A percentile compares a stretch with the other conserved stretches of the same genome.
These are phyloP conservation scores for Charina bottae DNA, from an alignment of 2,113 vertebrate genomes.

Conservation along the genomic window DNA sequence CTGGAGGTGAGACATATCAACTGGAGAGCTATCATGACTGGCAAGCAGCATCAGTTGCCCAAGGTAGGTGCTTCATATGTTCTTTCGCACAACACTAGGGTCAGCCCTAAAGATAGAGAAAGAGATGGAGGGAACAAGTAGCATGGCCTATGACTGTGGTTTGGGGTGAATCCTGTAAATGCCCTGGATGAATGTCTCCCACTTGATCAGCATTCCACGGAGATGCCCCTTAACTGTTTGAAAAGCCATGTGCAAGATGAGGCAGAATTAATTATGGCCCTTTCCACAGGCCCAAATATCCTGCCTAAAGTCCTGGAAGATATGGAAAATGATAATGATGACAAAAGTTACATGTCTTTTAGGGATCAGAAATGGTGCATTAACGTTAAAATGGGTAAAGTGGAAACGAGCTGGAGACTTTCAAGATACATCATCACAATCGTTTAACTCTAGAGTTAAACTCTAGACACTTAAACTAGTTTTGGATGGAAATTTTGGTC, in stretches of 20 bases:
- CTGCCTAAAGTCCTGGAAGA: background rate
- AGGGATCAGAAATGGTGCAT: background rate
- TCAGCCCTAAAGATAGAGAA: too few species aligned
- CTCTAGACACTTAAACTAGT: background rate
- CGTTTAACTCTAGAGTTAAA: background rate
- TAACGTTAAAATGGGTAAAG: background rate
- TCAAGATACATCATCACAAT: background rate
- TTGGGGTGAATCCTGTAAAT: background rate
- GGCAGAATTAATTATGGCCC: background rate
- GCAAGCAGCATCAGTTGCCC: background rate
- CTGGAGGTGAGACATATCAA: background rate
- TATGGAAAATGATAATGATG: background rate
- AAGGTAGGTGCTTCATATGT: background rate
- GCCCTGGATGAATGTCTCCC: rapidly evolving
- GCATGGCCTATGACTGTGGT: background rate
- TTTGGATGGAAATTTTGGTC: background rate
- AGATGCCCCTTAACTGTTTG: background rate
- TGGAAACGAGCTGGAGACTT: background rate
- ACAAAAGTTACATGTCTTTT: background rate
- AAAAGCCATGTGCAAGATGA: background rate
- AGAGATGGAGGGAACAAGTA: background rate
- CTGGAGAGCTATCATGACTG: background rate
- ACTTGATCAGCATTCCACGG: background rate
- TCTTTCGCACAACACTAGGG: background rate
- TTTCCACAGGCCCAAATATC: background rate